Evolutionary conservation across 2,113 vertebrate species (phyloP).

Genomic region (Panthera tigris): DNA sequence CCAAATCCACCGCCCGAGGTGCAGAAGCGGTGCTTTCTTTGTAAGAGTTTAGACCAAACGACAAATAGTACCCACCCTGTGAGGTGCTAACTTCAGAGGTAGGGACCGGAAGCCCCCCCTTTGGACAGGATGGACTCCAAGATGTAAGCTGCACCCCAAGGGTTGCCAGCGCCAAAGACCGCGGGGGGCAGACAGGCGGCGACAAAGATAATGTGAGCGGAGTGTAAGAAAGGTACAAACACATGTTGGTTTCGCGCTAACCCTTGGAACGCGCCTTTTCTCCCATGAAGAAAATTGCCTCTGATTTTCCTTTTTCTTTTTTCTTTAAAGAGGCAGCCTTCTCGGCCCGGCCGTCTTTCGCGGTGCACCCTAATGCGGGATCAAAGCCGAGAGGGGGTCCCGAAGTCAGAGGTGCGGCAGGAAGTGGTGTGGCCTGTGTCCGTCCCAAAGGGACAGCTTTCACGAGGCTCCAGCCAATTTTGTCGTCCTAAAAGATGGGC

Average conservation of each 20-base stretch:
- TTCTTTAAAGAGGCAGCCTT: neutral
- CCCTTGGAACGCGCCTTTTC: neutral
- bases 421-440: neutral
- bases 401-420: neutral
- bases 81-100: neutral
- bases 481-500: neutral
- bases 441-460: neutral
- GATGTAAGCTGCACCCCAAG: neutral
- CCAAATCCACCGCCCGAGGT: neutral
- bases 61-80: neutral
- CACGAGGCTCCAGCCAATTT: neutral
- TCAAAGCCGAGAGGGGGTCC: neutral
- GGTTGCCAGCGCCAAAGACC: neutral
- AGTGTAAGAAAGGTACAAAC: neutral
- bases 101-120: neutral
- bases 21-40: too few relatives aligned
- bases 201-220: accelerated
- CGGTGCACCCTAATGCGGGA: accelerated
- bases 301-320: neutral
- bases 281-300: neutral
- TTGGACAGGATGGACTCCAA: neutral
- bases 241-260: neutral
- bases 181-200: neutral
- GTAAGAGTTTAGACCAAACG: neutral
- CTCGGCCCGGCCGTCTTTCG: neutral